Conservation (phyloP, 2,113 vertebrate species). For the Scatophagus argus region DNA sequence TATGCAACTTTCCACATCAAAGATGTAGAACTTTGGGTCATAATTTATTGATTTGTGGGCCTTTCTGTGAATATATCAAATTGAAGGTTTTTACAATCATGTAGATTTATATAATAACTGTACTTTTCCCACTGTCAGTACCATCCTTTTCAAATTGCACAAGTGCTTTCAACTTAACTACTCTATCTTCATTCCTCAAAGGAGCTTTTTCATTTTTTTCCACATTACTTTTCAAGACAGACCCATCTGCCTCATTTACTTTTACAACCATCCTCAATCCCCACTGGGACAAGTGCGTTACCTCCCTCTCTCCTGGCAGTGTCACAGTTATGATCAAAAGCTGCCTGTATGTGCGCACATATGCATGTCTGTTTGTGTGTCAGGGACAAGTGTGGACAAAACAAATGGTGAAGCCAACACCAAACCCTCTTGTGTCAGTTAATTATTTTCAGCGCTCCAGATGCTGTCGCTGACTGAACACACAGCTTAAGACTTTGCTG, state of each 20-base stretch:
- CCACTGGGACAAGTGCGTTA: constrained; percentile 61
- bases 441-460: constrained; percentile 71
- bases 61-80: constrained; percentile 1
- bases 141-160: constrained; percentile 47
- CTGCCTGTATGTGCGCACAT: constrained; percentile 23
- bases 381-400: constrained; percentile 69
- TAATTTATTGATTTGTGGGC: constrained; percentile 6
- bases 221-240: constrained; percentile 40
- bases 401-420: constrained; percentile 67
- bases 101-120: constrained; percentile 1
- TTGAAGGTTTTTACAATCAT: not conserved
- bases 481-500: constrained; percentile 64
- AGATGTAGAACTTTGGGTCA: constrained; percentile 3
- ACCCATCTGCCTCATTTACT: constrained; percentile 76
- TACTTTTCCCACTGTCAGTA: constrained; percentile 23
- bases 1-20: constrained; percentile 5
- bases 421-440: constrained; percentile 66
- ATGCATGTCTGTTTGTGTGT: constrained; percentile 19
- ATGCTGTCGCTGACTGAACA: constrained; percentile 58
- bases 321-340: constrained; percentile 71
- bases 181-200: constrained; percentile 57
- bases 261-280: constrained; percentile 64
- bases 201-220: constrained; percentile 39
- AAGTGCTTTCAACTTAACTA: constrained; percentile 38
- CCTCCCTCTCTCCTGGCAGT: constrained; percentile 65